These are phyloP conservation scores for Trachelus stipa DNA, from an alignment of 2,888 invertebrate genomes.

Conservation along the genomic window DNA sequence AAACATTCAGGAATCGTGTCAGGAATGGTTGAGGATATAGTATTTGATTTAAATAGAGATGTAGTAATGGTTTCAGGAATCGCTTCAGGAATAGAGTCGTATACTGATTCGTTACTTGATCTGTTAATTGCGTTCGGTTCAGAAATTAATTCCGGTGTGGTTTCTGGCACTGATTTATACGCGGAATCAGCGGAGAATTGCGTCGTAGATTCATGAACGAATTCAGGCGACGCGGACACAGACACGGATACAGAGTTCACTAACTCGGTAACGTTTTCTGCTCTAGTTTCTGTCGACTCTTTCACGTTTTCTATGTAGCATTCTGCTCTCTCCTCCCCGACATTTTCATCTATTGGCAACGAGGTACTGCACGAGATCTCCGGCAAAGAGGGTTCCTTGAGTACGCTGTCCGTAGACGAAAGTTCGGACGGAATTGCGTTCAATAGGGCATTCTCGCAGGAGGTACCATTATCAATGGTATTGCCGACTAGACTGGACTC, in stretches of 20 bases:
- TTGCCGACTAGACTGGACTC: background rate
- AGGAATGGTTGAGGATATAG: background rate
- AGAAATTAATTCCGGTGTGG: background rate
- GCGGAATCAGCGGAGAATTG: background rate
- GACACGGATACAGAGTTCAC: background rate
- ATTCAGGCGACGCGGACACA: background rate
- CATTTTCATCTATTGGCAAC: background rate
- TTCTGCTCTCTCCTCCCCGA: background rate
- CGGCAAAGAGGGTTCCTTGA: background rate
- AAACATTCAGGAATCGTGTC: background rate
- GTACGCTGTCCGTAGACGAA: background rate
- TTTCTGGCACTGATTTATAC: background rate
- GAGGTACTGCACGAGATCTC: background rate
- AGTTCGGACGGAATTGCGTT: background rate
- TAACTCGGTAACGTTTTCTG: background rate
- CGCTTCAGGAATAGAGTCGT: background rate
- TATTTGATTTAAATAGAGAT: background rate
- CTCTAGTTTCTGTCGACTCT: background rate
- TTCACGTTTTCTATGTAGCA: background rate
- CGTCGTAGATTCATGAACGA: background rate
- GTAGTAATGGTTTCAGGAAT: background rate
- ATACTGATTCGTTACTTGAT: background rate
- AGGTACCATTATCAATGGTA: background rate
- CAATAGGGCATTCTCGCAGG: background rate
- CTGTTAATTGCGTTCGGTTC: background rate